Conservation (phyloP, 2,113 vertebrate species). For the Leptobrachium leishanense region DNA sequence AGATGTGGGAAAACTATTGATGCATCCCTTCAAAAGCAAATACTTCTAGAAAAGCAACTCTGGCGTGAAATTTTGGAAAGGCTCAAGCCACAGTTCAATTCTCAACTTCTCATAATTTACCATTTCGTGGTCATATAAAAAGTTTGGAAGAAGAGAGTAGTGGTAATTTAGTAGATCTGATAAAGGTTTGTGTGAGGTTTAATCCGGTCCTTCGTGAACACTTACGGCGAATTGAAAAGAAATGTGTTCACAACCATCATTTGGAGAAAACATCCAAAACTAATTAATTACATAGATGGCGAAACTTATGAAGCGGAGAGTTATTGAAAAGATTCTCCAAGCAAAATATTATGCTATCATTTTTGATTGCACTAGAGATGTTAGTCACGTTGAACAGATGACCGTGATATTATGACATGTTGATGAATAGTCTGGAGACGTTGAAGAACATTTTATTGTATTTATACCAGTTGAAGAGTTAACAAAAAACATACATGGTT, state of each 20-base stretch:
- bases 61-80: not conserved
- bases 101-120: not conserved
- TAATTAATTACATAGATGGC: no score
- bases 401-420: no score
- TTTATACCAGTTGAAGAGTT: no score
- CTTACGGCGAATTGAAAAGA: not conserved
- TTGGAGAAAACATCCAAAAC: no score
- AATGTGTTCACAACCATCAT: not conserved
- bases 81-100: not conserved
- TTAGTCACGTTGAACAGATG: no score
- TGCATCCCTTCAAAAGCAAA: slow-evolving; percentile 1
- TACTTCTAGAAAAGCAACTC: not conserved
- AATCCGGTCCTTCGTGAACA: not conserved
- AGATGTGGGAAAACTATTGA: slow-evolving; percentile 18
- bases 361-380: no score
- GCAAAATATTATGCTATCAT: not conserved
- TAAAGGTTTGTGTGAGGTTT: not conserved
- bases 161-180: slow-evolving; percentile 1
- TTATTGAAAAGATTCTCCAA: no score
- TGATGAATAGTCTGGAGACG: no score
- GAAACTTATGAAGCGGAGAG: no score
- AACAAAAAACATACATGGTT: no score
- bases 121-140: not conserved
- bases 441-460: no score
- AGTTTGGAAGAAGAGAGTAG: not conserved